Base-by-base conservation (phyloP, 2,888 invertebrate genomes). In the Zygogramma bicolorata region DNA sequence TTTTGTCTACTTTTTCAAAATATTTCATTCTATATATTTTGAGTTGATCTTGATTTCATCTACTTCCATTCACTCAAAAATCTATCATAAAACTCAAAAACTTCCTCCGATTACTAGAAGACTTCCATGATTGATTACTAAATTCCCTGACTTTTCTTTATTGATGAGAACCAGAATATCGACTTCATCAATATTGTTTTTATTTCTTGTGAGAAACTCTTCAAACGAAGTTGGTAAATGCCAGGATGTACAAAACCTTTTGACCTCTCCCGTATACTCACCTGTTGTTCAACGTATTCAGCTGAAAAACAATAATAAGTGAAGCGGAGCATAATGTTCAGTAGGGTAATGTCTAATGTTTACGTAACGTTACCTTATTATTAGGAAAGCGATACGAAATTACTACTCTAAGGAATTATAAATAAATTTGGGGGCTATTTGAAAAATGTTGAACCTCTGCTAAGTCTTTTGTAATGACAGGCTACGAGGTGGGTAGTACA, bases 401-500 rank as follows among this genome's bases (percentile, higher is more conserved):
- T 80, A 81, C 79, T 68, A 75, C 78, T 75, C 79, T 81, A 81
- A 46, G 13, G 46, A 85, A 85, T 85, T 85, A 85, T 85, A 85
- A 85, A 85, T 82, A 85, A 85, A 85, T 85, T 85, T 85, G 82
- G 84, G 81, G 82, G 80, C 79, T 83, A 79, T 82, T 84, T 83
- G 80, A 80, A 80, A 80, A 82, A 81, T 82, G 81, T 80, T 75
- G 68, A 74, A 63, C 34, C 42, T 74, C 82, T 84, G 82, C 84
- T 85, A 85, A 86, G 83, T 86, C 84, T 85, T 84, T 84, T 84
- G 85, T 86, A 86, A 86, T 86, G 85, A 86, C 84, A 83, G 85
- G 82, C 83, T 81, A 8, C 46, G 63, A 20, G n/a, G 46, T n/a
- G 31, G 29, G 46, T 13, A 62, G 25, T 31, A 29, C 27, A n/a